Evolutionary conservation across 2,888 invertebrate species (phyloP).

Genomic region (Pristionchus arcanus): DNA sequence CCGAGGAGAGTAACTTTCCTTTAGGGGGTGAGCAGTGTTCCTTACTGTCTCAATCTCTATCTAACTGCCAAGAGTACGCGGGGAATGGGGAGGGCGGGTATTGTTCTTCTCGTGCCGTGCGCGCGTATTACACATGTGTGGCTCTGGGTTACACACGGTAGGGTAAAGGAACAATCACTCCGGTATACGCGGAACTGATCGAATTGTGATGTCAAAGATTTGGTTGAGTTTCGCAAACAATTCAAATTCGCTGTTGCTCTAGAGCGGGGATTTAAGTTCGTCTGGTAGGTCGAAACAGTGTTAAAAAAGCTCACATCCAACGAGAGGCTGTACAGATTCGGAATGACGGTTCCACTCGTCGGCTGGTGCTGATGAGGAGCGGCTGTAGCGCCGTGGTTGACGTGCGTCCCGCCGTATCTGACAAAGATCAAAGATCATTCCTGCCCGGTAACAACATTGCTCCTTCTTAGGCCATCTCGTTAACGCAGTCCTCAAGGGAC

Average conservation of each 20-base stretch:
- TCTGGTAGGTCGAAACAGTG: neutral
- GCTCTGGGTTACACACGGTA: neutral
- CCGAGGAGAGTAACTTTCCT: neutral
- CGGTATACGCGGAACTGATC: neutral
- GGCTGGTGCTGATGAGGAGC: neutral
- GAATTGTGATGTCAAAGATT: neutral
- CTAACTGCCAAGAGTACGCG: no score
- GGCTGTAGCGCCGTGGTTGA: neutral
- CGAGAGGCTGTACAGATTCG: slow-evolving; percentile 36
- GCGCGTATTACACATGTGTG: neutral
- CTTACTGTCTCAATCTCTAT: no score
- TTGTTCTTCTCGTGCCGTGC: neutral
- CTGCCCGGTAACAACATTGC: neutral
- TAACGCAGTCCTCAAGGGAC: neutral
- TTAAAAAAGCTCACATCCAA: slow-evolving; percentile 20
- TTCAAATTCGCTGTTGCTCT: neutral
- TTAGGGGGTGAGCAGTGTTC: no score
- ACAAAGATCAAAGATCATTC: neutral
- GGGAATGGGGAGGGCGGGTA: neutral
- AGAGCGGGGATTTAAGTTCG: neutral
- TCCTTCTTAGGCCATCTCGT: neutral
- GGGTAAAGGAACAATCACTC: neutral
- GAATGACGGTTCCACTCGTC: slow-evolving; percentile 31
- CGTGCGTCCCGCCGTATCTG: slow-evolving; percentile 20
- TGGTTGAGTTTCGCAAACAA: neutral